Evolutionary conservation across 2,113 vertebrate species (phyloP).

Genomic region (Ceyx margarethae): DNA sequence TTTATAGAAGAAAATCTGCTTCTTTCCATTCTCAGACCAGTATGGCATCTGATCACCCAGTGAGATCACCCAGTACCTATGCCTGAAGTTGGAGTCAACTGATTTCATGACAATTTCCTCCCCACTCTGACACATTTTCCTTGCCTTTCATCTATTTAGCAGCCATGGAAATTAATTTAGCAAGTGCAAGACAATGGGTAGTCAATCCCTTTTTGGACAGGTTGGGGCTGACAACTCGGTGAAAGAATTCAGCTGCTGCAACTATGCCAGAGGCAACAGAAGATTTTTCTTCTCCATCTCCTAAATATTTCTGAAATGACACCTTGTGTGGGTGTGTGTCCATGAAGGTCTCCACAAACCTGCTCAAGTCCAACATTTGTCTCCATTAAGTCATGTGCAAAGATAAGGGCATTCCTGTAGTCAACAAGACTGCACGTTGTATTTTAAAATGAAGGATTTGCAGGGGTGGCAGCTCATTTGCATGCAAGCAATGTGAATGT

Average conservation of each 20-base stretch:
- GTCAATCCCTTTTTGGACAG: neutral
- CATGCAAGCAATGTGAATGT: constrained; percentile 66
- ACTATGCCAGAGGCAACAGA: neutral
- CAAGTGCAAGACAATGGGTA: neutral
- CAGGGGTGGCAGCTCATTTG: constrained; percentile 69
- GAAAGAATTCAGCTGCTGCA: neutral
- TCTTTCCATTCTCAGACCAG: neutral
- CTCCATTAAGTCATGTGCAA: constrained; percentile 68
- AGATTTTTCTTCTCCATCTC: neutral
- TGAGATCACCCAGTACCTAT: neutral
- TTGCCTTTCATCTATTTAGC: neutral
- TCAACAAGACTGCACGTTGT: constrained; percentile 32
- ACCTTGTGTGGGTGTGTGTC: neutral
- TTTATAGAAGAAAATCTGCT: neutral
- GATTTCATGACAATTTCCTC: neutral
- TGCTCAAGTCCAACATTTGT: constrained; percentile 42
- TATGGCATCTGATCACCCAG: neutral
- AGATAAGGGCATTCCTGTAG: constrained; percentile 63
- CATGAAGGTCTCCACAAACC: constrained; percentile 43
- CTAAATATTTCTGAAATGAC: neutral
- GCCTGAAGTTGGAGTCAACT: neutral
- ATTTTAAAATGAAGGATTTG: constrained; percentile 51
- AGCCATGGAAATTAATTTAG: neutral
- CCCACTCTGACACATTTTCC: neutral
- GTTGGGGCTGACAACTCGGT: neutral